Evolutionary conservation across 2,113 vertebrate species (phyloP).

Genomic region (Oryzias curvinotus): DNA sequence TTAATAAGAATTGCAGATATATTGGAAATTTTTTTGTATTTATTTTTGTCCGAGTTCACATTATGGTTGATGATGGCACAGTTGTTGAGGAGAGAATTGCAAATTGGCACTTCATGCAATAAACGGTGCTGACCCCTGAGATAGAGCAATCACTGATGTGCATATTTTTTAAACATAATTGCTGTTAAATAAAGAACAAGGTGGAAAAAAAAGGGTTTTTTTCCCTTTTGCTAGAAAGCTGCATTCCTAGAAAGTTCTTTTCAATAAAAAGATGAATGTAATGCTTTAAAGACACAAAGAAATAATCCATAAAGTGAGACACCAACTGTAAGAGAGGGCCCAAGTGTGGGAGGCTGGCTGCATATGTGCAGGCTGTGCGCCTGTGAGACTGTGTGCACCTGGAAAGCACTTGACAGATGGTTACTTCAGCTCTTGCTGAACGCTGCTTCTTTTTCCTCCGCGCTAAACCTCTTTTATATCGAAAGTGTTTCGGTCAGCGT

Average conservation of each 20-base stretch:
- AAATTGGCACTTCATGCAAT: too few species aligned
- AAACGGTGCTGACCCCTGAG: too few species aligned
- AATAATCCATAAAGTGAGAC: conserved; percentile 14
- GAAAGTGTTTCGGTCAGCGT: conserved; percentile 65
- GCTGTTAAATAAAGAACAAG: too few species aligned
- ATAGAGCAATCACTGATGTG: too few species aligned
- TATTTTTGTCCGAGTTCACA: too few species aligned
- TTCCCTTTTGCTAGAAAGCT: not conserved
- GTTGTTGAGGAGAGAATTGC: too few species aligned
- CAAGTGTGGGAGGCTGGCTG: conserved; percentile 54
- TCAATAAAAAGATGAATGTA: conserved; percentile 19
- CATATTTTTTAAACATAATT: too few species aligned
- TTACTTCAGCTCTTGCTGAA: conserved; percentile 59
- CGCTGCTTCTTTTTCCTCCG: conserved; percentile 45
- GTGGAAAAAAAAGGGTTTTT: not conserved
- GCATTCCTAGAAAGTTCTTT: conserved; percentile 10
- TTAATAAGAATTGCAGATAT: too few species aligned
- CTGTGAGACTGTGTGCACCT: conserved; percentile 62
- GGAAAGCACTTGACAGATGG: conserved; percentile 71
- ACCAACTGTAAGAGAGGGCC: conserved; percentile 19
- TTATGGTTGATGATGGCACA: too few species aligned
- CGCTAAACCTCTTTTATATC: conserved; percentile 62
- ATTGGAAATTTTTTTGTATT: too few species aligned
- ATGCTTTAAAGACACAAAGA: conserved; percentile 7
- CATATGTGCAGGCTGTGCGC: conserved; percentile 59